Evolutionary conservation across 1,140 invertebrate species (phyloP).

Genomic region (Linepithema humile): DNA sequence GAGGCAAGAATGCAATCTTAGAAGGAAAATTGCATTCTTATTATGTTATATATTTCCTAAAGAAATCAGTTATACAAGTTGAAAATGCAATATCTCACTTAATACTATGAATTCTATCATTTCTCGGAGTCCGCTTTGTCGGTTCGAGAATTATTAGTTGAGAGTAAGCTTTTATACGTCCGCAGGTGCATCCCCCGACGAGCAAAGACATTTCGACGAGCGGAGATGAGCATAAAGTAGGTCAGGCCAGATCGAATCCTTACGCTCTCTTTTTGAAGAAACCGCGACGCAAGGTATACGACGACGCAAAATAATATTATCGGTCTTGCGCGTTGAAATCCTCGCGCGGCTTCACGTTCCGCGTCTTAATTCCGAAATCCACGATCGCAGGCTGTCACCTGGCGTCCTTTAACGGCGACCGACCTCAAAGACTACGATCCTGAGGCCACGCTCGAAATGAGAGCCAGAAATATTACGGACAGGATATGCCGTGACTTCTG

Average conservation of each 20-base stretch:
- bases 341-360: neutral
- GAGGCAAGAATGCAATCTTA: too few species aligned
- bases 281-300: conserved; percentile 74
- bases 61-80: conserved; percentile 17
- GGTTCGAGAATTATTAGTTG: neutral
- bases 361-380: neutral
- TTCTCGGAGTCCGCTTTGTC: neutral
- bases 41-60: neutral
- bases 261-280: conserved; percentile 77
- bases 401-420: conserved; percentile 71
- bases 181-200: conserved; percentile 77
- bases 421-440: conserved; percentile 79
- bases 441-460: conserved; percentile 77
- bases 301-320: conserved; percentile 36
- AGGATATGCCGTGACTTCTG: conserved; percentile 85
- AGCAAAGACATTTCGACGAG: conserved; percentile 28
- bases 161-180: conserved; percentile 55
- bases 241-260: conserved; percentile 70
- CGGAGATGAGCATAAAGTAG: conserved; percentile 29
- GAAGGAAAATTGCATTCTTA: neutral
- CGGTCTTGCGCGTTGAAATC: neutral
- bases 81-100: conserved; percentile 27
- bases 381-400: conserved; percentile 72
- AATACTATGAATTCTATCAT: conserved; percentile 11
- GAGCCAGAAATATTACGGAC: conserved; percentile 74